Conservation (phyloP, 2,888 invertebrate genomes). For the Nephrotoma appendiculata region DNA sequence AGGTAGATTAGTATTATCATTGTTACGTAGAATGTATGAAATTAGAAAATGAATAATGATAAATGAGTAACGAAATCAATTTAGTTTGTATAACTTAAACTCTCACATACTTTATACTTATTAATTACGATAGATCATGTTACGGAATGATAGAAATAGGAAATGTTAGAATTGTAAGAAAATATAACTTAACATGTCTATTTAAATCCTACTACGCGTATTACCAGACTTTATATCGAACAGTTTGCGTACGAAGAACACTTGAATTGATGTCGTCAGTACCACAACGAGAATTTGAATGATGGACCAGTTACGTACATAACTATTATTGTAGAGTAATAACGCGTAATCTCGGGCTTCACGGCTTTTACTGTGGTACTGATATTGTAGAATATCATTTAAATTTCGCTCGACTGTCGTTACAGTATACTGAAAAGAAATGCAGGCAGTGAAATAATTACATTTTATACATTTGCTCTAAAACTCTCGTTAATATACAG, state of each 20-base stretch:
- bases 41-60: background rate
- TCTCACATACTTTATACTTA: background rate
- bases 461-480: background rate
- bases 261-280: constrained; percentile 61
- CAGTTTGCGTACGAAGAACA: constrained; percentile 75
- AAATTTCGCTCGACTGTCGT: constrained; percentile 69
- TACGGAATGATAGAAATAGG: background rate
- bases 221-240: constrained; percentile 63
- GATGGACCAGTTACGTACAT: constrained; percentile 81
- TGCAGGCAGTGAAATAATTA: background rate
- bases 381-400: constrained; percentile 70
- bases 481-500: background rate
- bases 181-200: background rate
- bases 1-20: background rate
- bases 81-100: background rate
- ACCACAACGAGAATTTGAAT: constrained; percentile 72
- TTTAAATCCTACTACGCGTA: constrained; percentile 27
- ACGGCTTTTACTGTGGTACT: constrained; percentile 63
- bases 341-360: constrained; percentile 74
- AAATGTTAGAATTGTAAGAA: background rate
- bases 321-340: constrained; percentile 64
- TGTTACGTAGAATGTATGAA: background rate
- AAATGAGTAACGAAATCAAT: background rate
- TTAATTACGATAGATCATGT: background rate
- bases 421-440: constrained; percentile 46